Conservation (phyloP, 2,797 vertebrate genomes). For the Leuciscus waleckii region DNA sequence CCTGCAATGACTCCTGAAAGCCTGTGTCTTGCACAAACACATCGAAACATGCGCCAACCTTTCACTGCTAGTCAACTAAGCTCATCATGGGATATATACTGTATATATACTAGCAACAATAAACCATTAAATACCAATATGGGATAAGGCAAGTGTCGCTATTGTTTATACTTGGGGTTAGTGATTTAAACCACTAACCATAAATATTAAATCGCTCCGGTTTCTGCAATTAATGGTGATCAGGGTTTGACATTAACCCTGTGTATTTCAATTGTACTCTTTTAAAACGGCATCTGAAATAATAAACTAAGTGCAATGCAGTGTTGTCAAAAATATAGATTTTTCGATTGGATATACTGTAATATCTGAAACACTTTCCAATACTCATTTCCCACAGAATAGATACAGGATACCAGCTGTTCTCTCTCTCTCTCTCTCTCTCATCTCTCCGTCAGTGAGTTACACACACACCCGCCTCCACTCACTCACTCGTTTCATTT, state of each 20-base stretch:
- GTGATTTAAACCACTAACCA: background rate
- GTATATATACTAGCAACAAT: background rate
- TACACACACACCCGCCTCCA: no score
- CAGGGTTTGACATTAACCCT: no score
- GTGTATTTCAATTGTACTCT: no score
- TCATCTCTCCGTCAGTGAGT: no score
- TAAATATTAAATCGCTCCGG: background rate
- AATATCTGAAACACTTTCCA: no score
- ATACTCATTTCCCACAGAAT: no score
- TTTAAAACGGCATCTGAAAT: no score
- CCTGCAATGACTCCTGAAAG: constrained; percentile 53
- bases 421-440: no score
- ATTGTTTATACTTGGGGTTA: background rate
- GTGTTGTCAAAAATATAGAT: background rate
- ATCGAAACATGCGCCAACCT: background rate
- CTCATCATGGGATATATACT: background rate
- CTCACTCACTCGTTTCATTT: no score
- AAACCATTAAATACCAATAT: background rate
- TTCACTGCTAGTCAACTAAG: background rate
- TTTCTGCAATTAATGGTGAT: no score
- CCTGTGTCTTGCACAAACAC: constrained; percentile 43
- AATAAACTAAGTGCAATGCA: background rate
- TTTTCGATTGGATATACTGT: background rate
- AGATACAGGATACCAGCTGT: no score
- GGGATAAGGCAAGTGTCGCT: background rate